Evolutionary conservation across 2,888 invertebrate genomes (phyloP).

Genomic region (Dryomyza anilis): DNA sequence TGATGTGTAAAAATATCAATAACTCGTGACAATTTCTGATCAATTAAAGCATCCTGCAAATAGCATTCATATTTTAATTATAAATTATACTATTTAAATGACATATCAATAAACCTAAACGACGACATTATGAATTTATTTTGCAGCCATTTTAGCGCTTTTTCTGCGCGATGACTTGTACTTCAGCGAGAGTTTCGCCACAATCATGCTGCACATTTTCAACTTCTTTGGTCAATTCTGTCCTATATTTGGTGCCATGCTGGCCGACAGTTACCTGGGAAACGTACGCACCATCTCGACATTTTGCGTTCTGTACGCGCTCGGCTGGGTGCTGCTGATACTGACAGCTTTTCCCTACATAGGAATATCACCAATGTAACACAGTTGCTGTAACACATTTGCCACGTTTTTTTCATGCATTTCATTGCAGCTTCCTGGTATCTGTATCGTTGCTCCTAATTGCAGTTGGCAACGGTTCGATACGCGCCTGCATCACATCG

Average conservation of each 20-base stretch:
- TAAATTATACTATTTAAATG: neutral
- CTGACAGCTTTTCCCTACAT: slow-evolving; percentile 61
- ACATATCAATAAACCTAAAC: neutral
- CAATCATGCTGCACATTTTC: slow-evolving; percentile 68
- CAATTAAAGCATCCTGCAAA: neutral
- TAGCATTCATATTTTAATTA: neutral
- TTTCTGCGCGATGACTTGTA: slow-evolving; percentile 67
- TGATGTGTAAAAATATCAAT: too few species aligned
- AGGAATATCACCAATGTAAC: slow-evolving; percentile 49
- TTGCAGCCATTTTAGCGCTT: slow-evolving; percentile 67
- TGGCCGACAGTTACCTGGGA: slow-evolving; percentile 71
- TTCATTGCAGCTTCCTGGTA: slow-evolving; percentile 62
- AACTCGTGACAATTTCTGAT: too few species aligned
- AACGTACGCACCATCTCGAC: slow-evolving; percentile 66
- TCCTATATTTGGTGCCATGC: slow-evolving; percentile 69
- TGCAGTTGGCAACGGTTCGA: slow-evolving; percentile 72
- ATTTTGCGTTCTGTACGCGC: slow-evolving; percentile 66
- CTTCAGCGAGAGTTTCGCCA: slow-evolving; percentile 64
- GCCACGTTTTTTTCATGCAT: slow-evolving; percentile 30
- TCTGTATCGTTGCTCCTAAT: slow-evolving; percentile 67
- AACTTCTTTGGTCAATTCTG: slow-evolving; percentile 69
- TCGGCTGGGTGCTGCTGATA: slow-evolving; percentile 63
- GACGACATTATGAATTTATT: neutral
- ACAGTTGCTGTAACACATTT: slow-evolving; percentile 28
- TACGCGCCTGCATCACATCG: slow-evolving; percentile 74